Conservation (phyloP, 2,888 invertebrate genomes). For the Lycia hirtaria region DNA sequence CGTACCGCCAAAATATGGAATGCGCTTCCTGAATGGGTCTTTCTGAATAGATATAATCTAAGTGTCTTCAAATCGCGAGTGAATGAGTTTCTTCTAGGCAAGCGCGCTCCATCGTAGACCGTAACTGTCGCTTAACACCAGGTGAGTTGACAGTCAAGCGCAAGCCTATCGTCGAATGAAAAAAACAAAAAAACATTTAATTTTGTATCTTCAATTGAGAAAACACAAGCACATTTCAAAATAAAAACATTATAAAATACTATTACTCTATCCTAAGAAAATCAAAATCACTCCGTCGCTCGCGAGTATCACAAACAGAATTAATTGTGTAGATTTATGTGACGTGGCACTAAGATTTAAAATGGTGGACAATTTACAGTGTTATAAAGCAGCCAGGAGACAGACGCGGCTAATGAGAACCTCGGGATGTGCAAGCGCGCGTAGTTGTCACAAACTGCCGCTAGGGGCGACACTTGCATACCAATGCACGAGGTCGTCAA, state of each 20-base stretch:
- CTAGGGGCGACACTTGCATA: constrained; percentile 16
- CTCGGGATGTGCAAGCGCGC: constrained; percentile 5
- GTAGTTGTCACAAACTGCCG: constrained; percentile 1
- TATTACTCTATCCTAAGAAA: constrained; percentile 6
- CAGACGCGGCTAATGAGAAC: constrained; percentile 11
- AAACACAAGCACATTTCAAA: neutral
- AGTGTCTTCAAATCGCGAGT: too few relatives aligned
- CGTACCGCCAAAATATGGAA: too few relatives aligned
- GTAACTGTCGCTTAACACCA: too few relatives aligned
- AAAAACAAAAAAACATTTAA: neutral
- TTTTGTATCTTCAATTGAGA: neutral
- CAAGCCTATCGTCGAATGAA: too few relatives aligned
- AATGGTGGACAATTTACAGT: constrained; percentile 19
- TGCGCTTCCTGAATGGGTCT: too few relatives aligned
- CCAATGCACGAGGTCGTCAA: too few relatives aligned
- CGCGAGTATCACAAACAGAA: constrained; percentile 12
- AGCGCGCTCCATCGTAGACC: too few relatives aligned
- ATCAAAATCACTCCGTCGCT: constrained; percentile 16
- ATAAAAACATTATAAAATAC: too few relatives aligned
- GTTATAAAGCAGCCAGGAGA: constrained; percentile 15
- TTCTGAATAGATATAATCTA: too few relatives aligned
- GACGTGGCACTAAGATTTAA: constrained; percentile 12
- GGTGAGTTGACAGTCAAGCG: too few relatives aligned
- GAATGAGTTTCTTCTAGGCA: too few relatives aligned
- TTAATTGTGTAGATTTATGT: constrained; percentile 22